phyloP scores from a whole-genome alignment of 1,140 invertebrate species.

The Drosophila nigrodunni region DNA sequence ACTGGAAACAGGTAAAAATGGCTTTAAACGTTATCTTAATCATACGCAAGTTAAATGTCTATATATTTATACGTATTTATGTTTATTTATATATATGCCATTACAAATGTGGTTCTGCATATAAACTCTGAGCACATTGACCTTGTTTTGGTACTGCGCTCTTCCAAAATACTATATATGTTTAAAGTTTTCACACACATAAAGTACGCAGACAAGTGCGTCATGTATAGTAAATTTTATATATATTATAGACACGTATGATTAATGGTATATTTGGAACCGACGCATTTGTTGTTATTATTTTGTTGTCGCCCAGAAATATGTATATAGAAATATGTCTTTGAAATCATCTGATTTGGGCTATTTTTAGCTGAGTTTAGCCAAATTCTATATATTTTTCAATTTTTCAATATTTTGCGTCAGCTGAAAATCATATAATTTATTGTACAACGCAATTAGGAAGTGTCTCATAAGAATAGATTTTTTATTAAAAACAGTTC shows the following conservation, averaged over 20 bases:
- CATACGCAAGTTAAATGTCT: neutral
- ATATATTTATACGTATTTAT: too few species aligned
- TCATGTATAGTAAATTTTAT: conserved; percentile 13
- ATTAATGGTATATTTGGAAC: conserved; percentile 29
- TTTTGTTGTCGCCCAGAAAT: conserved; percentile 17
- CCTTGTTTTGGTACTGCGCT: conserved; percentile 27
- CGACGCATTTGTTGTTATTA: conserved; percentile 27
- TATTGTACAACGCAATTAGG: conserved; percentile 20
- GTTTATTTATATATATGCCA: conserved; percentile 2
- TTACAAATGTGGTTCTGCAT: conserved; percentile 10
- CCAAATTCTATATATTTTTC: conserved; percentile 18
- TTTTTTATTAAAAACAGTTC: conserved; percentile 2
- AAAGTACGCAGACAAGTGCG: conserved; percentile 8
- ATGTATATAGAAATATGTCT: conserved; percentile 9
- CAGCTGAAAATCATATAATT: conserved; percentile 17
- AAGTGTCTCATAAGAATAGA: neutral
- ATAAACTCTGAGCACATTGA: conserved; percentile 22
- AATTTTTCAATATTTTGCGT: conserved; percentile 43
- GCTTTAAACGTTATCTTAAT: conserved; percentile 3
- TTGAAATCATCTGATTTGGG: conserved; percentile 35
- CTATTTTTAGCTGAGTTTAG: conserved; percentile 33
- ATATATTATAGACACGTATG: conserved; percentile 44
- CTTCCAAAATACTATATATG: neutral
- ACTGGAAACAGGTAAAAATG: conserved; percentile 21
- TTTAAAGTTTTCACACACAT: neutral